Percentiles rank a stretch among this genome's conserved stretches.
Conservation (phyloP, 2,113 vertebrate species). For the Pachyramphus minor region DNA sequence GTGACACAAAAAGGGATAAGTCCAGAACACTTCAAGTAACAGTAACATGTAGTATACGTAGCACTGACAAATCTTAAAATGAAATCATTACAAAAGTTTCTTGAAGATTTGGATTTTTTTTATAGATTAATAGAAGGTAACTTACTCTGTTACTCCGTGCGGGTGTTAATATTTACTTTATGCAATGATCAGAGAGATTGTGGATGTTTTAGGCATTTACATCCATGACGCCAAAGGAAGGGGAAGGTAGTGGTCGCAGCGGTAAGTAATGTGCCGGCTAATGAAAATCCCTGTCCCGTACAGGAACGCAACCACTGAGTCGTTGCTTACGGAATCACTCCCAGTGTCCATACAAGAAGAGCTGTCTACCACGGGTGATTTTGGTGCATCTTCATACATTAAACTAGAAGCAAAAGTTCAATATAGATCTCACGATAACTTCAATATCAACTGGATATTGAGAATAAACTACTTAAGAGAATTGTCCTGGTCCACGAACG, state of each 20-base stretch:
- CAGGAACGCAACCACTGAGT: background rate
- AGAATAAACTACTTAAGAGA: background rate
- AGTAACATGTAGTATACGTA: fast-evolving
- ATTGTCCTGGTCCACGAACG: fast-evolving
- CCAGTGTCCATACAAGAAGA: fast-evolving
- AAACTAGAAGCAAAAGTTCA: background rate
- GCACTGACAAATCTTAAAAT: background rate
- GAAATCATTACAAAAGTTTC: background rate
- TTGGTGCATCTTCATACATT: background rate
- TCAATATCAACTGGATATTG: background rate
- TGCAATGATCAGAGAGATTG: background rate
- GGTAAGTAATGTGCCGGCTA: background rate
- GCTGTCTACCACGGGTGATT: background rate
- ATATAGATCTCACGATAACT: background rate
- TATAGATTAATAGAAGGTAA: background rate
- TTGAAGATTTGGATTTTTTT: background rate
- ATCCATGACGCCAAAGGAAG: background rate
- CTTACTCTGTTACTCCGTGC: background rate
- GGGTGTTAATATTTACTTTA: background rate
- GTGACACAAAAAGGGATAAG: background rate
- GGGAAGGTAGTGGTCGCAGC: background rate
- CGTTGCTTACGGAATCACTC: background rate
- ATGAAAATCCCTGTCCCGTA: background rate
- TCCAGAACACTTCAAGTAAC: background rate
- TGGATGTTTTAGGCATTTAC: background rate